These are phyloP conservation scores for Pimephales promelas DNA, from an alignment of 2,113 vertebrate genomes.

Conservation along the genomic window DNA sequence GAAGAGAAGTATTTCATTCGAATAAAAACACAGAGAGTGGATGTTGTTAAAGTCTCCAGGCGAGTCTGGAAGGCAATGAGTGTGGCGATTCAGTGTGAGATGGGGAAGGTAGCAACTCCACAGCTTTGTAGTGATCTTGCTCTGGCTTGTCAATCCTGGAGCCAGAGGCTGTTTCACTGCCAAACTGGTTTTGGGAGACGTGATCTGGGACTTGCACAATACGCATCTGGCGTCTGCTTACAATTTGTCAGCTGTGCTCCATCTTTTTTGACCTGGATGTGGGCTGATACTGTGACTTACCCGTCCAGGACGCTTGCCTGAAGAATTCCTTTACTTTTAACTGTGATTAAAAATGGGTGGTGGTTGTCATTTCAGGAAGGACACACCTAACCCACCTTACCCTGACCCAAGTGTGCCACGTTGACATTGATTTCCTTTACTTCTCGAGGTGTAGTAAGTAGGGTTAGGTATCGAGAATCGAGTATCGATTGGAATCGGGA, in stretches of 20 bases:
- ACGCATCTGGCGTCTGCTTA: neutral
- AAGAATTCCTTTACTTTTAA: neutral
- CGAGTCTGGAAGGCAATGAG: neutral
- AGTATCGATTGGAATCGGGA: too few species aligned
- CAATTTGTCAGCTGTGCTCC: neutral
- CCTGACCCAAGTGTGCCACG: neutral
- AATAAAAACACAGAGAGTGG: neutral
- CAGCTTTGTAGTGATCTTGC: conserved; percentile 1
- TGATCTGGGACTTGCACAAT: neutral
- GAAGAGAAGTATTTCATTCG: neutral
- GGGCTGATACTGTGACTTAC: neutral
- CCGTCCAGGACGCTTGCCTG: neutral
- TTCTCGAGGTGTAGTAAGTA: neutral
- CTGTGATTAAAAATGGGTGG: neutral
- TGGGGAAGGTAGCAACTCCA: neutral
- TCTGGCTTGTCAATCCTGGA: neutral
- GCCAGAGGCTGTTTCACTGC: neutral
- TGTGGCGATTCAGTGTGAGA: neutral
- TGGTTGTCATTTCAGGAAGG: neutral
- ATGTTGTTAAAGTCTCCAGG: neutral
- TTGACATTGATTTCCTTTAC: neutral
- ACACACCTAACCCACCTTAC: neutral
- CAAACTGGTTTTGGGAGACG: neutral
- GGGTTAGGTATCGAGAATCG: too few species aligned
- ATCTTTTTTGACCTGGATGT: neutral